phyloP scores from a whole-genome alignment of 2,113 vertebrate species.

The Phyllostomus discolor region DNA sequence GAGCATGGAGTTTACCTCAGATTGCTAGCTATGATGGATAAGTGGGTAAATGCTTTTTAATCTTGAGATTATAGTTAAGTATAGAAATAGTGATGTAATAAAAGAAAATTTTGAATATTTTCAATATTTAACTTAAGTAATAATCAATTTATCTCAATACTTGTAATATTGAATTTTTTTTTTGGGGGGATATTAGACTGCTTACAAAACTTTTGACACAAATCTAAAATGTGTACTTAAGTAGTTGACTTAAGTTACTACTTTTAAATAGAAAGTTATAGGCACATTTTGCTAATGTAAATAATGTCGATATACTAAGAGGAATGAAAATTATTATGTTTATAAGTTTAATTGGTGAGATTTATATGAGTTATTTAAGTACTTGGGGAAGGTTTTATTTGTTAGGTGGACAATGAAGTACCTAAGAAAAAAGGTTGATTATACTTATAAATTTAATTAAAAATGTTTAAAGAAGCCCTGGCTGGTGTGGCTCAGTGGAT shows the following conservation, averaged over 20 bases:
- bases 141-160: background rate
- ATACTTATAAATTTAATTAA: background rate
- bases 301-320: background rate
- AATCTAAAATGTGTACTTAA: background rate
- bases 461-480: too few species aligned
- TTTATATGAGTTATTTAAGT: background rate
- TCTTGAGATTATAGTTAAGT: background rate
- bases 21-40: background rate
- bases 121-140: background rate
- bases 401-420: background rate
- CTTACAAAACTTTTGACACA: background rate
- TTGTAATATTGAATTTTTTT: background rate
- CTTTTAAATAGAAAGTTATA: background rate
- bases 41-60: background rate
- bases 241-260: background rate
- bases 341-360: background rate
- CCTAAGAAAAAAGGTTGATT: background rate
- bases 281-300: background rate
- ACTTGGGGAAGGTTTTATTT: background rate
- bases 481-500: too few species aligned
- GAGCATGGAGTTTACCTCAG: background rate
- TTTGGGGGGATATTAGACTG: background rate
- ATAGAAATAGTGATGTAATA: background rate
- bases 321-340: background rate
- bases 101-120: background rate